phyloP scores from a whole-genome alignment of 2,113 vertebrate species.

The Lamprotornis superbus region DNA sequence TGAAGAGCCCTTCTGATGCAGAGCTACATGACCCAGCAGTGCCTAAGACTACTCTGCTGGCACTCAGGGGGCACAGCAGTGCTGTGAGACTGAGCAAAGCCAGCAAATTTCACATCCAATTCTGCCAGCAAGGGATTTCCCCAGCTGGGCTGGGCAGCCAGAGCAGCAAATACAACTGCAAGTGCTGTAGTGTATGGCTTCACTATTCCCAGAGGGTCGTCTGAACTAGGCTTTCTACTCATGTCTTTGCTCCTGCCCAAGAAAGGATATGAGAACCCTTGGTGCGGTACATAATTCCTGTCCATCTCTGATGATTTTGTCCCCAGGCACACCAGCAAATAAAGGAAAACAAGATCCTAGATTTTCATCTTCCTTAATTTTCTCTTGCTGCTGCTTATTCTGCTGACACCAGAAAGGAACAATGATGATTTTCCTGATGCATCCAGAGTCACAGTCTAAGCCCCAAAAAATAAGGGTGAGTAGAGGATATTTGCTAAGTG shows the following conservation, averaged over 20 bases:
- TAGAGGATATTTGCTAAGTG: not conserved
- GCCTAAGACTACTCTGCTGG: not conserved
- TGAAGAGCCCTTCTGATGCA: not conserved
- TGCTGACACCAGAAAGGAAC: not conserved
- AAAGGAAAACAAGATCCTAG: not conserved
- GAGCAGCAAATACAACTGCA: not conserved
- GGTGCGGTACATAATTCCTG: not conserved
- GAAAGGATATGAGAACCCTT: not conserved
- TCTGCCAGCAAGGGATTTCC: not conserved
- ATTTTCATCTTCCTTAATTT: not conserved
- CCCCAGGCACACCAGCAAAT: not conserved
- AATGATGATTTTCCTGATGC: not conserved
- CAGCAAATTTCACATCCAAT: fast-evolving
- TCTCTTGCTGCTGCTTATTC: not conserved
- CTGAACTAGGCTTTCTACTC: not conserved
- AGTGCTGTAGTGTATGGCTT: fast-evolving
- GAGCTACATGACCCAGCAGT: not conserved
- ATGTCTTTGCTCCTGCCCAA: not conserved
- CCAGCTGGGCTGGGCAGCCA: not conserved
- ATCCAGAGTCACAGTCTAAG: fast-evolving
- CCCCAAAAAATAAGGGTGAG: too few relatives aligned
- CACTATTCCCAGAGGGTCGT: fast-evolving
- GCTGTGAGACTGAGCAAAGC: not conserved
- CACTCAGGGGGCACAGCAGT: fast-evolving
- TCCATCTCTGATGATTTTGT: not conserved